Evolutionary conservation across 1,140 invertebrate genomes (phyloP), one percentile per base, ranked within the genome.

Genomic region (Sminthurinus signatus): DNA sequence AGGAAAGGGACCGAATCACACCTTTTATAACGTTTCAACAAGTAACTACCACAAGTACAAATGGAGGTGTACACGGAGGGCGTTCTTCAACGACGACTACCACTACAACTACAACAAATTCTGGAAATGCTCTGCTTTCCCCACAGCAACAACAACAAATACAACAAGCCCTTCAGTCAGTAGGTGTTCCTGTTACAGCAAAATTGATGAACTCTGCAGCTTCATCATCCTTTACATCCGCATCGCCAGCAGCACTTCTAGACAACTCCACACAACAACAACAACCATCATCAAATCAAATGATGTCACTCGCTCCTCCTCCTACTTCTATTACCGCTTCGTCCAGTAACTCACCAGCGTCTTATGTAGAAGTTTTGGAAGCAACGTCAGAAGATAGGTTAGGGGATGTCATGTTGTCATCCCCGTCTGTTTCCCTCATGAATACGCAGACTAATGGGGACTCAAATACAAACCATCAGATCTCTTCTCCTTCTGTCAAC

Each of bases 11-110:
- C 32, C 52, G 69, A 27, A 72, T 72, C 23, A 72, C 66, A n/a
- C 68, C 69, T 31, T 72, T 72, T 43, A 69, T 72, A 21, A 72
- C 70, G 32, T 72, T 69, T 68, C 67, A 69, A 51, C 67, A 69
- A 65, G 67, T 69, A 50, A 69, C 67, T 36, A 65, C 36, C 14
- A 69, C 59, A 12, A 67, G 67, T 69, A 69, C 70, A 68, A 71
- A 71, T 66, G 57, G 64, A 29, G 57, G 60, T 36, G 50, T 64
- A 36, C 36, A 42, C 28, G 29, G 28, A 46, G 58, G 57, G 5
- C 32, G 15, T 36, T 43, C 44, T 58, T 55, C 43, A 56, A 25
- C 64, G 25, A 27, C 62, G 60, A 51, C 56, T 32, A 27, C 59
- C 10, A 3, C 42, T 17, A 4, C 19, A 5, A 8, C 32, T 36